Evolutionary conservation across 2,888 invertebrate species (phyloP), one percentile per base, ranked within the genome.

Genomic region (Cephonodes hylas): DNA sequence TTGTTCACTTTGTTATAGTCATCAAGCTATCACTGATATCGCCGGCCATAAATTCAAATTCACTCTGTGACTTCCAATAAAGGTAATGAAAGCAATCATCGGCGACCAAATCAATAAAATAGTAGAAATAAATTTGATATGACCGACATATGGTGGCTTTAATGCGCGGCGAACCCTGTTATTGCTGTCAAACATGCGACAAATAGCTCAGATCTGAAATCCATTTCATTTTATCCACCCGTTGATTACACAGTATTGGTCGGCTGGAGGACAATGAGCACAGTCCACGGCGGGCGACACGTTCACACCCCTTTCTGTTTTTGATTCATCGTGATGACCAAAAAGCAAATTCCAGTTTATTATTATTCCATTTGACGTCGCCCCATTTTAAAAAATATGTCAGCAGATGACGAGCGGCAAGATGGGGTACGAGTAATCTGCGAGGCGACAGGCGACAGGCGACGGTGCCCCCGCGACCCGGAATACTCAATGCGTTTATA

Each of bases 91-190:
- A 81, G 88, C 86, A 88, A 91, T 91, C 87, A 89, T 88, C 83
- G 82, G 76, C 82, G 81, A 83, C 83, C 82, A 80, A 88, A 83
- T 87, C 88, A 91, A 91, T 91, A 90, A 91, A 91, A 91, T 91
- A 91, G 91, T 91, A 89, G 91, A 91, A 91, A 91, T 91, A 91
- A 91, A 91, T 90, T 92, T 90, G 91, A 92, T 92, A 91, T 91
- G 89, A 91, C 88, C 91, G 89, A 91, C 92, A 92, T 91, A 92
- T 92, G 92, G 91, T 79, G 85, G 86, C 83, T 81, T 79, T 89
- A 88, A 89, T 88, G 90, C 87, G 84, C 84, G 81, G 79, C 83
- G 83, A 86, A 88, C 91, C 91, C 91, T 87, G 91, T 91, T 91
- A 92, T 91, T 91, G 91, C 89, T 87, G 91, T 88, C 91, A 89